Evolutionary conservation across 1,140 invertebrate genomes (phyloP), one percentile per base, ranked within the genome.

Genomic region (Drosophila orosa): DNA sequence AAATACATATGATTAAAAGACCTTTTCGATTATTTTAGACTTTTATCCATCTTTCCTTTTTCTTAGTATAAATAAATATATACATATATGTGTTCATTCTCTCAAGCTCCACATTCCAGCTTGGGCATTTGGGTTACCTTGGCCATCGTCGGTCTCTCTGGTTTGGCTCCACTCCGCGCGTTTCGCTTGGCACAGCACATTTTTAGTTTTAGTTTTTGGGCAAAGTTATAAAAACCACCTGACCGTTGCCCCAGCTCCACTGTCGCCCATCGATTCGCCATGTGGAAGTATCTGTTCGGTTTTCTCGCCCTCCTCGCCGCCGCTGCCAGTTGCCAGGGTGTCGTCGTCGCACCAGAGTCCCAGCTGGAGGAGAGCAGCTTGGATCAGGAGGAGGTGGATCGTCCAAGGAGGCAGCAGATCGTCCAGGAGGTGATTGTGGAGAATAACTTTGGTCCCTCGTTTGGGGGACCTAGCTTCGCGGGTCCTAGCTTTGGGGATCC

Each of bases 251-350:
- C 17, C 57, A 27, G 13, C 62, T 62, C 5, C 39, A 42, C 40
- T 65, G 29, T 65, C 57, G 13, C 29, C 24, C 40, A 29, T 33
- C 40, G 42, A 12, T 19, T 60, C 62, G 58, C 22, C 6, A 65
- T 65, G 61, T 60, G 39, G 55, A 65, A 42, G 29, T 61, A 44
- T 44, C 55, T 54, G 8, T 13, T 65, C n/a, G 61, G 61, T 60
- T 61, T n/a, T n/a, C 12, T 65, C 22, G 25, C 29, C n/a, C 3
- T 44, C 0, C 3, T 44, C 9, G 61, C 22, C 3, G 39, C 37
- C 12, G 33, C 15, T 19, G 8, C 61, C 17, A n/a, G 39, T 4
- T 62, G 19, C 3, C 37, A 35, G 10, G 57, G 17, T 45, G 24
- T 25, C 5, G 24, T 25, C 5, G 55, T 19, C 2, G 61, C 17